Conservation (phyloP, 2,888 invertebrate species). For the Hipparchia semele region DNA sequence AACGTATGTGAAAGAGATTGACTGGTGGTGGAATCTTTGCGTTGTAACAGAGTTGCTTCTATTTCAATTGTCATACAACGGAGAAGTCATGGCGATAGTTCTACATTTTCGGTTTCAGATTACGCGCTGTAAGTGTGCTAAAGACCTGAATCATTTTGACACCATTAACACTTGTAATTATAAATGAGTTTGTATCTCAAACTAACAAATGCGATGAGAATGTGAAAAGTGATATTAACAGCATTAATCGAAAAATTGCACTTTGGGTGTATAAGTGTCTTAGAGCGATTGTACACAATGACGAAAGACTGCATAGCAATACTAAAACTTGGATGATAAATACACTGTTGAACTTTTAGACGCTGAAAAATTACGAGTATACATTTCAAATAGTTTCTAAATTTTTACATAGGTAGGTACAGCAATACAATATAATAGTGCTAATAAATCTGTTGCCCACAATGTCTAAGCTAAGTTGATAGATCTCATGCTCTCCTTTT, state of each 20-base stretch:
- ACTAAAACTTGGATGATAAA: slow-evolving; percentile 7
- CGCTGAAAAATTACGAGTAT: not conserved
- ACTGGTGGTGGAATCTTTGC: too few species aligned
- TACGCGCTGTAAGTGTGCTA: too few species aligned
- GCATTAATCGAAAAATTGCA: slow-evolving; percentile 29
- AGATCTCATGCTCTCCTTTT: too few species aligned
- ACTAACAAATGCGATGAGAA: slow-evolving; percentile 63
- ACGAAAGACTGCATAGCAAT: slow-evolving; percentile 35
- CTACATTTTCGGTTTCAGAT: too few species aligned
- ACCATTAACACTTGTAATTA: slow-evolving; percentile 40
- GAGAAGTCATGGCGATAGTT: too few species aligned
- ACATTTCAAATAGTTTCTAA: not conserved
- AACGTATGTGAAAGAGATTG: too few species aligned
- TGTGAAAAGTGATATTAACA: slow-evolving; percentile 57
- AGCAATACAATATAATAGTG: slow-evolving; percentile 1
- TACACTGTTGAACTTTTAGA: not conserved
- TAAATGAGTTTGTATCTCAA: slow-evolving; percentile 34
- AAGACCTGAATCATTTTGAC: slow-evolving; percentile 38
- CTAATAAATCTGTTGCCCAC: too few species aligned
- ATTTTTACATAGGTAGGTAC: not conserved
- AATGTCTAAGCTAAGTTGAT: too few species aligned
- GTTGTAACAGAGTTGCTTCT: too few species aligned
- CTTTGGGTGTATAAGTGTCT: slow-evolving; percentile 16
- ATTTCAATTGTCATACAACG: too few species aligned
- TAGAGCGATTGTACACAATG: slow-evolving; percentile 29